Evolutionary conservation across 2,888 invertebrate species (phyloP).

Genomic region (Salpingus planirostris): DNA sequence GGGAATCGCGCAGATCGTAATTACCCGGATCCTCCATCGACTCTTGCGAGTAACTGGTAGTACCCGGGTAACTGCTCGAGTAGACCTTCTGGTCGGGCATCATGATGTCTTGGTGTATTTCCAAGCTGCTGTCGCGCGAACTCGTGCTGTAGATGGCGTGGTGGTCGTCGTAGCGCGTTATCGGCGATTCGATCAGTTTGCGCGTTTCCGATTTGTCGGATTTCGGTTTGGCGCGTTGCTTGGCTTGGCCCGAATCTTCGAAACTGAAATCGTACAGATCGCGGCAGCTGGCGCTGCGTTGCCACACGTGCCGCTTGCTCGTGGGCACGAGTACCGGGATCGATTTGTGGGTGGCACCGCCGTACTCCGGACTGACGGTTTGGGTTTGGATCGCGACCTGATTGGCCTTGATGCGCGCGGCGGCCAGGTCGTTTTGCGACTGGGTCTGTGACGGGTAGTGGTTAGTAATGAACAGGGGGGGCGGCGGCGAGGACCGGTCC

Average conservation of each 20-base stretch:
- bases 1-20: constrained; percentile 60
- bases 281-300: constrained; percentile 74
- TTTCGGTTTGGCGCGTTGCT: constrained; percentile 45
- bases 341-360: constrained; percentile 24
- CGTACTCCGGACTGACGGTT: constrained; percentile 27
- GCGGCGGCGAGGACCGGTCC: constrained; percentile 32
- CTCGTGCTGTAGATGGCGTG: constrained; percentile 54
- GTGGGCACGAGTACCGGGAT: constrained; percentile 31
- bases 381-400: constrained; percentile 26
- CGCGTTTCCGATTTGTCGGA: constrained; percentile 37
- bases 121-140: constrained; percentile 53
- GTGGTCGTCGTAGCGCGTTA: constrained; percentile 64
- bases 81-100: constrained; percentile 64
- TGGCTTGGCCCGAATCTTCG: constrained; percentile 60
- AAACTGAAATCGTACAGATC: constrained; percentile 72
- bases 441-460: constrained; percentile 39
- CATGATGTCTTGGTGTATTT: constrained; percentile 57
- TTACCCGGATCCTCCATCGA: constrained; percentile 56
- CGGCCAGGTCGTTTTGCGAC: constrained; percentile 39
- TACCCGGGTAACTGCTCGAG: constrained; percentile 80
- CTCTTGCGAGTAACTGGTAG: constrained; percentile 54
- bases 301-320: constrained; percentile 54
- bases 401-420: constrained; percentile 9
- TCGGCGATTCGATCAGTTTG: constrained; percentile 57
- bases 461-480: constrained; percentile 27